Percentiles rank a stretch among this genome's conserved stretches.
phyloP scores from a whole-genome alignment of 2,888 invertebrate genomes.

The Steromphala cineraria region DNA sequence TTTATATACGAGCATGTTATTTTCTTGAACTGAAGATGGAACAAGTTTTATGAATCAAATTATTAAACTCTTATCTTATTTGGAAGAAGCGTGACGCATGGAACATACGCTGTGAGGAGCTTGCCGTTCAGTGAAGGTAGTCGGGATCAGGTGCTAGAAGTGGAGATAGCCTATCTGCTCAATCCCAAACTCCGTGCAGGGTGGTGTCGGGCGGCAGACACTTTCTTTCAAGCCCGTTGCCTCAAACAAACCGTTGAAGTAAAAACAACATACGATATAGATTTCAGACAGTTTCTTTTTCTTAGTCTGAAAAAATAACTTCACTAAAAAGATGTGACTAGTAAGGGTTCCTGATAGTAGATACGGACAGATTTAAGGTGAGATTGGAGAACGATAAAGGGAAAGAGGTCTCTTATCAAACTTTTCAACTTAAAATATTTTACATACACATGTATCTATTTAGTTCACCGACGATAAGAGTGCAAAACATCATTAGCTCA shows the following conservation, averaged over 20 bases:
- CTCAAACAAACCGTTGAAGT: not conserved
- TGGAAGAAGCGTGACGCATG: not conserved
- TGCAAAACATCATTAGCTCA: too few relatives aligned
- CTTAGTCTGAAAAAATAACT: not conserved
- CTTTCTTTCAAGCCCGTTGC: not conserved
- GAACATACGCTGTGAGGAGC: not conserved
- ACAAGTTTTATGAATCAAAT: slow-evolving; percentile 14
- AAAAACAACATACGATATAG: not conserved
- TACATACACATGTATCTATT: too few relatives aligned
- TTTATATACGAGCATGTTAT: not conserved
- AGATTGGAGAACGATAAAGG: too few relatives aligned
- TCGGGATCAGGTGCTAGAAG: not conserved
- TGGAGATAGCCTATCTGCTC: not conserved
- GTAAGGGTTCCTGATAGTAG: too few relatives aligned
- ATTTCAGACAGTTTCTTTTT: not conserved
- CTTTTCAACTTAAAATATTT: too few relatives aligned
- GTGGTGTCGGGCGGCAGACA: not conserved
- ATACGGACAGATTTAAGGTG: too few relatives aligned
- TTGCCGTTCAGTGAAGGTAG: not conserved
- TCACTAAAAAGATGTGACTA: not conserved
- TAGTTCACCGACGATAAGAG: too few relatives aligned
- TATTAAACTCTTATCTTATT: slow-evolving; percentile 13
- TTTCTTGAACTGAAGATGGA: not conserved
- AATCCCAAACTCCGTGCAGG: not conserved
- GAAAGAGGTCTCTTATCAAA: too few relatives aligned